Evolutionary conservation across 2,888 invertebrate genomes (phyloP).

Genomic region (Hypselothyrea guttata): DNA sequence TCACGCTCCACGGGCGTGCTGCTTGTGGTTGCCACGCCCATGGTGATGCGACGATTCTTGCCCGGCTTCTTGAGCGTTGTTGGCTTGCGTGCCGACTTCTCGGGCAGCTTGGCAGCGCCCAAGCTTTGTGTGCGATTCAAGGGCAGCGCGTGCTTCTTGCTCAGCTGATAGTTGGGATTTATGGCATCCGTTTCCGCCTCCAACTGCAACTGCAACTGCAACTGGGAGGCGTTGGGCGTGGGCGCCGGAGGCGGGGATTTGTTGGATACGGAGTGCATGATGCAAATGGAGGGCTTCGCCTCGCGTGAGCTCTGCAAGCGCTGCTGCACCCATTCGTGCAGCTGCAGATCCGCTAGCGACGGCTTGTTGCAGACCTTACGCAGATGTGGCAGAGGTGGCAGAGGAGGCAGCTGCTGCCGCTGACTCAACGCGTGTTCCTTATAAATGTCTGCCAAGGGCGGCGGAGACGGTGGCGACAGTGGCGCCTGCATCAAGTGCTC

Average conservation of each 20-base stretch:
- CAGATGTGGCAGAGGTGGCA: constrained; percentile 55
- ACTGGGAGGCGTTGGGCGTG: background rate
- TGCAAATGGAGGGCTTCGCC: constrained; percentile 78
- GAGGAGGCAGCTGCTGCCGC: constrained; percentile 20
- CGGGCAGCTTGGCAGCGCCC: no score
- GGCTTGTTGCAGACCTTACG: no score
- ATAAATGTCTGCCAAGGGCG: no score
- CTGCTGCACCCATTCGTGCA: constrained; percentile 52
- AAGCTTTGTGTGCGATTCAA: no score
- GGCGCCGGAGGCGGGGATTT: constrained; percentile 16
- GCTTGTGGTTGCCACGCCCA: background rate
- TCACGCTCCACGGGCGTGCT: constrained; percentile 29
- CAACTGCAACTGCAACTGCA: constrained; percentile 20
- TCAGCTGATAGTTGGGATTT: no score
- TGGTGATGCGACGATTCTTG: constrained; percentile 45
- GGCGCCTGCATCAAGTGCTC: no score
- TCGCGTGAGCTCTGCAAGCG: constrained; percentile 77
- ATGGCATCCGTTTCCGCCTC: constrained; percentile 9
- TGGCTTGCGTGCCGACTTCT: no score
- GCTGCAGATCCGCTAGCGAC: no score
- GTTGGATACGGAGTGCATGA: constrained; percentile 67
- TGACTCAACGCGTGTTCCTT: constrained; percentile 12
- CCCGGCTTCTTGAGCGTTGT: background rate
- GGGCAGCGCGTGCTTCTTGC: no score
- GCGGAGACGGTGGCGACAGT: no score